A percentile compares a stretch with the other conserved stretches of the same genome.
These are phyloP conservation scores for Hyles euphorbiae DNA, from an alignment of 1,140 invertebrate species.

Conservation along the genomic window DNA sequence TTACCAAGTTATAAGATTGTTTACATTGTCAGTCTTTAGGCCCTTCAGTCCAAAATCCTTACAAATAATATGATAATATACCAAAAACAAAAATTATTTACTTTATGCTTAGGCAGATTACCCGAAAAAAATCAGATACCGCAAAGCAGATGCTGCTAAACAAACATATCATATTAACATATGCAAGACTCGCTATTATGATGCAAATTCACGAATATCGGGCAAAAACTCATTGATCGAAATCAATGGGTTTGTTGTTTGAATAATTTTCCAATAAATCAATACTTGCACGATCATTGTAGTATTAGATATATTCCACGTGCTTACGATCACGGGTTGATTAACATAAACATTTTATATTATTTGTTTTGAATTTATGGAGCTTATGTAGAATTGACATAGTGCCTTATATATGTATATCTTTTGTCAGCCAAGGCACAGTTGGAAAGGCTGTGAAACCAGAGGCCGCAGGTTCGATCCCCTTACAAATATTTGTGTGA, in stretches of 20 bases:
- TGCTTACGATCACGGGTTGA: not conserved
- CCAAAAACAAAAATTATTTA: no score
- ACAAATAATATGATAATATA: no score
- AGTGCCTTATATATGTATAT: no score
- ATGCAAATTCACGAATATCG: conserved; percentile 39
- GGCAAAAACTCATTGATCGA: conserved; percentile 41
- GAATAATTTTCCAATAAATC: conserved; percentile 51
- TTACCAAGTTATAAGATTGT: no score
- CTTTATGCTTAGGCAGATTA: no score
- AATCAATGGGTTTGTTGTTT: conserved; percentile 39
- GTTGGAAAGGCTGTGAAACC: no score
- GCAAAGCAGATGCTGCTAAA: conserved; percentile 1
- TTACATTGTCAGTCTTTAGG: no score
- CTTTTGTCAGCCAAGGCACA: no score
- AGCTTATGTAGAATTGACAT: not conserved
- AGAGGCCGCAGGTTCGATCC: no score
- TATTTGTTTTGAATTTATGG: not conserved
- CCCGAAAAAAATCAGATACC: no score
- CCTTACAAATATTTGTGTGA: no score
- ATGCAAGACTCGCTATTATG: conserved; percentile 28
- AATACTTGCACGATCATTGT: conserved; percentile 5
- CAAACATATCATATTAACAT: not conserved
- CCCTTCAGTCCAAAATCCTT: no score
- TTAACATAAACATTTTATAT: not conserved
- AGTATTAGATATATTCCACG: not conserved